Conservation (phyloP, 2,113 vertebrate species). For the Zootoca vivipara region DNA sequence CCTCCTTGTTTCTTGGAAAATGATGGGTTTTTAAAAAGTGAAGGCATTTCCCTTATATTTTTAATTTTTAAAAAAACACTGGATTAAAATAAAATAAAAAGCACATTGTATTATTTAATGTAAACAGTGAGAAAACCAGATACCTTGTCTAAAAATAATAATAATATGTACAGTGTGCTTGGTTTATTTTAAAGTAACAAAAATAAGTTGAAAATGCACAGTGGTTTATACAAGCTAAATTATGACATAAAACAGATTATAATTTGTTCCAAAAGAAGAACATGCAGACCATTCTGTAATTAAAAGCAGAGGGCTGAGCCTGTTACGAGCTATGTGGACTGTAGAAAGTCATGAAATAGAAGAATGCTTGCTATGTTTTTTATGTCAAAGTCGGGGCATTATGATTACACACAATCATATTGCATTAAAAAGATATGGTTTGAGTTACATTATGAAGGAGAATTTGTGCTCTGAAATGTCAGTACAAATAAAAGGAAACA, state of each 20-base stretch:
- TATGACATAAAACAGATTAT: slow-evolving; percentile 57
- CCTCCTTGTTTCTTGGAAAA: slow-evolving; percentile 11
- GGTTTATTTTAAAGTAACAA: slow-evolving; percentile 63
- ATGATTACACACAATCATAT: neutral
- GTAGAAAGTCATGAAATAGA: neutral
- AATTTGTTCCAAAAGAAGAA: slow-evolving; percentile 49
- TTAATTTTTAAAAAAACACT: neutral
- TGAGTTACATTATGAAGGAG: neutral
- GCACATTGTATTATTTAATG: slow-evolving; percentile 43
- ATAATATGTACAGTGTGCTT: slow-evolving; percentile 21
- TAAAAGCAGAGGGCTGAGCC: neutral
- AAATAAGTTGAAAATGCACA: slow-evolving; percentile 51
- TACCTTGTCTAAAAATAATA: slow-evolving; percentile 53
- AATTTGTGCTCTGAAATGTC: neutral
- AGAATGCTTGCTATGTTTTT: rapidly evolving
- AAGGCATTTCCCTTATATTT: neutral
- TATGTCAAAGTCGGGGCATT: slow-evolving; percentile 12
- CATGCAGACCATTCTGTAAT: slow-evolving; percentile 45
- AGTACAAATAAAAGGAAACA: neutral
- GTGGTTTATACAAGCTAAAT: slow-evolving; percentile 57
- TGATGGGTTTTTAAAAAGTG: neutral
- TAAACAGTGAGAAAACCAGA: slow-evolving; percentile 43
- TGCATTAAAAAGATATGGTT: neutral
- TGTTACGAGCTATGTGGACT: neutral
- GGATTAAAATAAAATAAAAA: slow-evolving; percentile 27